Base-by-base conservation (phyloP, 2,888 invertebrate species). In the Euclidia mi region DNA sequence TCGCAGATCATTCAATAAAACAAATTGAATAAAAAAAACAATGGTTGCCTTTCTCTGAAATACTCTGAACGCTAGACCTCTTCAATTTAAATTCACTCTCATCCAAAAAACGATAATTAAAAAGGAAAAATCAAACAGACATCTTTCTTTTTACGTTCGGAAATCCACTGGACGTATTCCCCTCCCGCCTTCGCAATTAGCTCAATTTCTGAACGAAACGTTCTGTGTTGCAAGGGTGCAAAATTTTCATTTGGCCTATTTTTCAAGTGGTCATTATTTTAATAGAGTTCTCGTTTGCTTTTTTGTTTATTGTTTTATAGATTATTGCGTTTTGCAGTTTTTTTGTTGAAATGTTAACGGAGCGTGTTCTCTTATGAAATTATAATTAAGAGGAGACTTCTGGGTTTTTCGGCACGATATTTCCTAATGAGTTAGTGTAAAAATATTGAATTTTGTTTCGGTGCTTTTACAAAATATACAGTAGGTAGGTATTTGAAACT, bases 191-290 rank as follows among this genome's bases (percentile, higher is more conserved):
- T 81, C 76, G 79, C 85, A 89, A 91, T 91, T 91, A 89, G 90
- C 82, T 82, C 86, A 90, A 90, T 90, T 89, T 87, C 77, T 73
- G 82, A 85, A 88, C 77, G 81, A 52, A 71, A 65, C 81, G 78
- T 76, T 52, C 84, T 62, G 77, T 85, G 82, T 82, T 84, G 83
- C 84, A 60, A 73, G 71, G 76, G 76, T 66, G 71, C 72, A 72
- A 77, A 83, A 84, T 81, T 78, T n/a, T 71, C 75, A 74, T 73
- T 76, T 68, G 71, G 64, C 68, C 61, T 65, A 65, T 65, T 49
- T 59, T 65, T 62, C 60, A 55, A 81, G 79, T 77, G 76, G 56
- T 65, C 72, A 68, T 74, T 71, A 75, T 66, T 71, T 38, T 31
- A 25, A 25, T 15, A 38, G 29, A 25, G 34, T 45, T 12, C 4